Conservation (phyloP, 64 coral and sea anemone genomes). For the Dendrophyllia cribrosa region DNA sequence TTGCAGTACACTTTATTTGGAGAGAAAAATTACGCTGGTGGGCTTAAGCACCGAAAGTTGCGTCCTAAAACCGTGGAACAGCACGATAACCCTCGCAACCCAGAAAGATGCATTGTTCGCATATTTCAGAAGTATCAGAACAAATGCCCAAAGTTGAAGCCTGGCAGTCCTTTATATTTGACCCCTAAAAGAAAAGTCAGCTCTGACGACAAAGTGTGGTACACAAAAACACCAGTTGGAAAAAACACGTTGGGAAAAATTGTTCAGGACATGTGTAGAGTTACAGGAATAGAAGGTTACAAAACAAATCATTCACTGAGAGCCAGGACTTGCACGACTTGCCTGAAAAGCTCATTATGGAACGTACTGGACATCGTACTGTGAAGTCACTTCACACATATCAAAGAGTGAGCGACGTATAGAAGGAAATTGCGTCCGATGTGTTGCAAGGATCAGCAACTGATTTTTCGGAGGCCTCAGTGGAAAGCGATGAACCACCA, state of each 20-base stretch:
- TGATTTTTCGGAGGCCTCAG: too few relatives aligned
- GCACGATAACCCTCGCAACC: conserved; percentile 55
- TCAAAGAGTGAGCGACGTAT: conserved; percentile 28
- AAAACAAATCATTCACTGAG: conserved; percentile 54
- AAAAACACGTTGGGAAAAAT: conserved; percentile 51
- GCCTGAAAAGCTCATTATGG: conserved; percentile 63
- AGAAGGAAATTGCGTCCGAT: not conserved
- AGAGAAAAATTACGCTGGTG: conserved; percentile 56
- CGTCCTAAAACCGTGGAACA: conserved; percentile 58
- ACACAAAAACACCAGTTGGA: conserved; percentile 43
- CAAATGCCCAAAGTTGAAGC: conserved; percentile 63
- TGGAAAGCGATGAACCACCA: too few relatives aligned
- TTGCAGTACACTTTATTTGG: conserved; percentile 62
- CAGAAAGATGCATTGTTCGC: conserved; percentile 61
- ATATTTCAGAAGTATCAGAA: conserved; percentile 58
- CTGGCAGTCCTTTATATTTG: conserved; percentile 15
- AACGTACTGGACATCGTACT: conserved; percentile 48
- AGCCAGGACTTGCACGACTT: conserved; percentile 58
- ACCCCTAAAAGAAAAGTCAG: conserved; percentile 54
- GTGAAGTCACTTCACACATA: conserved; percentile 28
- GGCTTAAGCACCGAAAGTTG: conserved; percentile 54
- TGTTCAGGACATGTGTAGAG: conserved; percentile 42
- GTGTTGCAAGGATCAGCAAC: too few relatives aligned
- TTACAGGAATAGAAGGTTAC: conserved; percentile 50
- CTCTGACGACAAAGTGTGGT: conserved; percentile 50